phyloP scores from a whole-genome alignment of 2,888 invertebrate species.

The Apotomis capreana region DNA sequence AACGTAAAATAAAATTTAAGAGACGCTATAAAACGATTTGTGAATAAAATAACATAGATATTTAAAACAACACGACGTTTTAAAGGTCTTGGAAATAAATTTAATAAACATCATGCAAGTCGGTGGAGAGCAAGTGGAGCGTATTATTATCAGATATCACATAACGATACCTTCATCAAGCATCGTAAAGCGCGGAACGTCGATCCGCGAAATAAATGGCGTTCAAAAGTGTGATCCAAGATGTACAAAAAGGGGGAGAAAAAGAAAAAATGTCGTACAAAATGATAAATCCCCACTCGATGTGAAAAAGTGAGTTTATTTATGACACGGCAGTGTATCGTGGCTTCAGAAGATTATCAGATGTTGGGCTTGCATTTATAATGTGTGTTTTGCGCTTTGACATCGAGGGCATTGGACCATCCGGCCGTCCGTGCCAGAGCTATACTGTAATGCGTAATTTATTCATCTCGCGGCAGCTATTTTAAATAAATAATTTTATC shows the following conservation, averaged over 20 bases:
- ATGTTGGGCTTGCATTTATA: constrained; percentile 69
- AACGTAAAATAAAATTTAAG: too few species aligned
- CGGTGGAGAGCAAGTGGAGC: constrained; percentile 68
- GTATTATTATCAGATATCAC: constrained; percentile 77
- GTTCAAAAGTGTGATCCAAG: constrained; percentile 81
- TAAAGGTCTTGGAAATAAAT: constrained; percentile 38
- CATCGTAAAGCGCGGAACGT: constrained; percentile 69
- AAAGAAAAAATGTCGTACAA: constrained; percentile 70
- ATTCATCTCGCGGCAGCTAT: not conserved
- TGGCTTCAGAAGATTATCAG: constrained; percentile 72
- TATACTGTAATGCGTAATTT: constrained; percentile 9
- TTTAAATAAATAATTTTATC: not conserved
- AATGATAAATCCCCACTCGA: constrained; percentile 78
- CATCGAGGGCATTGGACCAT: constrained; percentile 47
- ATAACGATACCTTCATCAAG: constrained; percentile 78
- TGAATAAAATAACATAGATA: not conserved
- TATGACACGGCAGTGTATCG: constrained; percentile 73
- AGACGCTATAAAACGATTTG: not conserved
- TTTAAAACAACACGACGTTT: not conserved
- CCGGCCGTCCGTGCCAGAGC: constrained; percentile 3
- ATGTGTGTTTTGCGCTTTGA: constrained; percentile 63
- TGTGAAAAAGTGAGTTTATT: constrained; percentile 79
- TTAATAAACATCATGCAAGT: constrained; percentile 67
- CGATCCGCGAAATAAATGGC: constrained; percentile 77
- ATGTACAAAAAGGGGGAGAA: constrained; percentile 74